Conservation (phyloP, 1,140 invertebrate species). For the Holcopasites calliopsidis region DNA sequence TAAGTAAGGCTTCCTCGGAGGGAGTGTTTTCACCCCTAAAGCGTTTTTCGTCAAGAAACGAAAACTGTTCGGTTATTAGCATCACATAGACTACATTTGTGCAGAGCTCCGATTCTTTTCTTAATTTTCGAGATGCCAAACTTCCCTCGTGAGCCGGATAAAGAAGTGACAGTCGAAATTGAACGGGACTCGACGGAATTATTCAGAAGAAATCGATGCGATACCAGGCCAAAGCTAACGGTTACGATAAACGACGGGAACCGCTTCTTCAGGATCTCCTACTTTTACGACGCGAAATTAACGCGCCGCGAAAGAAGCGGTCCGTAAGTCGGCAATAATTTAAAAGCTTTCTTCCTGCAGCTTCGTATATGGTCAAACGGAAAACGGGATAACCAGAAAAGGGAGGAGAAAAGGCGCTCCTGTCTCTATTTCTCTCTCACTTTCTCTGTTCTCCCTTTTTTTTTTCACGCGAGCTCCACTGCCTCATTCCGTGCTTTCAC, state of each 20-base stretch:
- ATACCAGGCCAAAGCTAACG: background rate
- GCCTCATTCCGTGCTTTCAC: background rate
- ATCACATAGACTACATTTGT: too few species aligned
- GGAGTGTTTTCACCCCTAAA: too few species aligned
- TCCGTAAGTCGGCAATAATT: constrained; percentile 54
- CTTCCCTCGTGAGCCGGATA: background rate
- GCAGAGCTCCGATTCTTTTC: background rate
- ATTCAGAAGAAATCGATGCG: constrained; percentile 37
- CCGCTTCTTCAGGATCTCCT: background rate
- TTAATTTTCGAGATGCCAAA: background rate
- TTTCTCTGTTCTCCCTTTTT: too few species aligned
- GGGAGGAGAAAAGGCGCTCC: background rate
- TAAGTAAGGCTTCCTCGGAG: too few species aligned
- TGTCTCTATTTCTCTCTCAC: background rate
- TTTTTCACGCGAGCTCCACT: constrained; percentile 13
- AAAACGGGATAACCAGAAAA: background rate
- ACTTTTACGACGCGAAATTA: constrained; percentile 42
- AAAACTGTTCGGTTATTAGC: too few species aligned
- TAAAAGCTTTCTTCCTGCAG: constrained; percentile 31
- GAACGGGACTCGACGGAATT: constrained; percentile 6
- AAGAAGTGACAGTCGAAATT: constrained; percentile 27
- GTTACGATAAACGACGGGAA: constrained; percentile 34
- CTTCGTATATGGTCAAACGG: constrained; percentile 10
- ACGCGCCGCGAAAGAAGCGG: constrained; percentile 16
- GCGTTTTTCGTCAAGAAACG: too few species aligned